phyloP scores from a whole-genome alignment of 2,888 invertebrate species.

The Stenichneumon culpator region DNA sequence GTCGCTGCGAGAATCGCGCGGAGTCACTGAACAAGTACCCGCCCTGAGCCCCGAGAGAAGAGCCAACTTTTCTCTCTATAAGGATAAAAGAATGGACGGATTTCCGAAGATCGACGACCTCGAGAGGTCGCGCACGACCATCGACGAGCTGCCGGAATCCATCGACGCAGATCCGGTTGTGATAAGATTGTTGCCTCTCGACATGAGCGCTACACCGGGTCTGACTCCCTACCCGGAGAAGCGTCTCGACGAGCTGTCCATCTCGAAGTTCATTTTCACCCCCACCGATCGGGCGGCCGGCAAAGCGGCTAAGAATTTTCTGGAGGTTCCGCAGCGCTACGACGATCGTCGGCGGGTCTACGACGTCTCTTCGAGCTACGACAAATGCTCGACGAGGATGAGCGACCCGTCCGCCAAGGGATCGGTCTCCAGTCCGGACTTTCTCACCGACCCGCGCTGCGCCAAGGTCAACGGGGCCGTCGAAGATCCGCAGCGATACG shows the following conservation, averaged over 20 bases:
- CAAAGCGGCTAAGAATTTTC: background rate
- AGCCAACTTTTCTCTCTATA: background rate
- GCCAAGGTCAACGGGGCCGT: background rate
- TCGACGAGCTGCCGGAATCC: slow-evolving; percentile 7
- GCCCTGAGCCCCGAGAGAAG: slow-evolving; percentile 13
- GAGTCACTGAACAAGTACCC: slow-evolving; percentile 52
- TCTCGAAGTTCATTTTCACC: slow-evolving; percentile 60
- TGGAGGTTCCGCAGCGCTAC: slow-evolving; percentile 31
- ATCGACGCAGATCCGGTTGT: slow-evolving; percentile 27
- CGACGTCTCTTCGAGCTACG: slow-evolving; percentile 3
- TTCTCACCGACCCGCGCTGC: slow-evolving; percentile 19
- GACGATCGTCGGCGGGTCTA: slow-evolving; percentile 37
- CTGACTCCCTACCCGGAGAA: slow-evolving; percentile 9
- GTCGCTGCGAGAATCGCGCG: slow-evolving; percentile 5
- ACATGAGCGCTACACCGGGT: slow-evolving; percentile 25
- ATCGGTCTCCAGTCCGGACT: slow-evolving; percentile 62
- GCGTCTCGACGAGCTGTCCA: slow-evolving; percentile 43
- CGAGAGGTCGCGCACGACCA: background rate
- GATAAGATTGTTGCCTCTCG: slow-evolving; percentile 53
- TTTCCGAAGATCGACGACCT: background rate
- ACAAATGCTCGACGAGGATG: background rate
- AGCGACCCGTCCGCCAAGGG: slow-evolving; percentile 29
- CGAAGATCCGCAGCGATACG: background rate
- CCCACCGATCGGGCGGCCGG: background rate
- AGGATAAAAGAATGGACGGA: background rate